Conservation (phyloP, 2,113 vertebrate genomes). For the Gambusia affinis region DNA sequence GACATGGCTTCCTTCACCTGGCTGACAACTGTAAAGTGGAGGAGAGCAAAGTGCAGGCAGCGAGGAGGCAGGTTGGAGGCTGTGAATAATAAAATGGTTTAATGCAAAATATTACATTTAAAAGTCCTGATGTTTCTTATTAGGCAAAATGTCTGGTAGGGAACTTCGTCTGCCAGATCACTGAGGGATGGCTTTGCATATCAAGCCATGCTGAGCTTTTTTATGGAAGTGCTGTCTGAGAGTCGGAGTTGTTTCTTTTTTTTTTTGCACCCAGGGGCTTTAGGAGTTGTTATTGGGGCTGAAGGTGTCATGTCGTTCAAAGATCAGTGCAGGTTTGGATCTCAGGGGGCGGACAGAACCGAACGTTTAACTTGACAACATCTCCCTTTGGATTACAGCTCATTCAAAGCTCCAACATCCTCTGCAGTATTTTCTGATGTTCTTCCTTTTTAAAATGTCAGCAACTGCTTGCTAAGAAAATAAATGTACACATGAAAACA, state of each 20-base stretch:
- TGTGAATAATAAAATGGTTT: not conserved
- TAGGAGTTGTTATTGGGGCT: not conserved
- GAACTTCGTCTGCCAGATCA: not conserved
- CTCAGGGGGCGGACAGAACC: slow-evolving; percentile 33
- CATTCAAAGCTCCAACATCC: slow-evolving; percentile 41
- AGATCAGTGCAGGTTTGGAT: slow-evolving; percentile 55
- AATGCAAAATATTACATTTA: slow-evolving; percentile 16
- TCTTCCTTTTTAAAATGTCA: slow-evolving; percentile 20
- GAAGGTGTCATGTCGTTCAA: slow-evolving; percentile 4
- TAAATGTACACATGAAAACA: slow-evolving; percentile 3
- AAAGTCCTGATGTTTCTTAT: slow-evolving; percentile 11
- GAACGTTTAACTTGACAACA: slow-evolving; percentile 50
- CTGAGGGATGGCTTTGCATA: not conserved
- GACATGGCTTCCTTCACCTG: slow-evolving; percentile 65
- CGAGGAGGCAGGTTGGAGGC: not conserved
- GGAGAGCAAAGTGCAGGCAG: slow-evolving; percentile 9
- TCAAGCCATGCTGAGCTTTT: slow-evolving; percentile 3
- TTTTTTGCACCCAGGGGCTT: not conserved
- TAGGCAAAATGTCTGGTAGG: not conserved
- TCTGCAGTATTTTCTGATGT: slow-evolving; percentile 18
- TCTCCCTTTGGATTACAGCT: slow-evolving; percentile 30
- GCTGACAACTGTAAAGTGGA: slow-evolving; percentile 47
- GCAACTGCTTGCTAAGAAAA: slow-evolving; percentile 27
- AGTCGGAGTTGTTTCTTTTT: not conserved
- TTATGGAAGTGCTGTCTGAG: not conserved